Evolutionary conservation across 2,888 invertebrate genomes (phyloP).

Genomic region (Euphydryas editha): DNA sequence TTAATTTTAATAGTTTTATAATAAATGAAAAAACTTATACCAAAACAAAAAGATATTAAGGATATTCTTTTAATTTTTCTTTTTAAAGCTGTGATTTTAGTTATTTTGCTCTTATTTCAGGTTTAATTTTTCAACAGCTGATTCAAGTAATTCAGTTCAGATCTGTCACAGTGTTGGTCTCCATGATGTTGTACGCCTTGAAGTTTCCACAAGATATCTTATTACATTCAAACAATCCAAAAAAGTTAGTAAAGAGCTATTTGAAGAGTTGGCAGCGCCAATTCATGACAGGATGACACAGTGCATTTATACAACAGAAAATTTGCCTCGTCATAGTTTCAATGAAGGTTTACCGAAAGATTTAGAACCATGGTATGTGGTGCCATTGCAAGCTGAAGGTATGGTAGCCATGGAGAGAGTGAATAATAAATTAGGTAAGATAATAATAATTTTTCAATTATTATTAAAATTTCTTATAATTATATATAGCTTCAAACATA

Average conservation of each 20-base stretch:
- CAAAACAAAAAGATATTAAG: too few relatives aligned
- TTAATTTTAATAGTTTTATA: too few relatives aligned
- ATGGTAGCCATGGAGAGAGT: constrained; percentile 91
- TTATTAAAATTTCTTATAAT: too few relatives aligned
- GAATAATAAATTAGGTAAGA: constrained; percentile 87
- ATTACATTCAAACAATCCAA: constrained; percentile 76
- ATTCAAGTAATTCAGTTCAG: constrained; percentile 97
- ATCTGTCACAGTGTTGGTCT: constrained; percentile 95
- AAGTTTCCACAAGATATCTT: constrained; percentile 91
- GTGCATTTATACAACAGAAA: constrained; percentile 89
- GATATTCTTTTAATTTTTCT: not conserved
- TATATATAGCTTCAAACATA: too few relatives aligned
- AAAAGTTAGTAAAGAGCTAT: constrained; percentile 61
- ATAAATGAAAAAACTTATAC: too few relatives aligned
- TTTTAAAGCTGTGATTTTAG: not conserved
- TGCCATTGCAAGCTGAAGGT: constrained; percentile 92
- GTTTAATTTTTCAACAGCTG: constrained; percentile 97
- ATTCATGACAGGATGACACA: constrained; percentile 97
- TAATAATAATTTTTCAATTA: constrained; percentile 4
- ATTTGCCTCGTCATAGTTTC: constrained; percentile 86
- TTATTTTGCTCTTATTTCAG: constrained; percentile 70
- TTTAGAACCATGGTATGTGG: constrained; percentile 90
- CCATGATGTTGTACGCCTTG: constrained; percentile 89
- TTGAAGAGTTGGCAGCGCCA: constrained; percentile 80
- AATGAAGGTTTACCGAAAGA: constrained; percentile 86